phyloP scores from a whole-genome alignment of 2,113 vertebrate species.

The Hyla sarda region DNA sequence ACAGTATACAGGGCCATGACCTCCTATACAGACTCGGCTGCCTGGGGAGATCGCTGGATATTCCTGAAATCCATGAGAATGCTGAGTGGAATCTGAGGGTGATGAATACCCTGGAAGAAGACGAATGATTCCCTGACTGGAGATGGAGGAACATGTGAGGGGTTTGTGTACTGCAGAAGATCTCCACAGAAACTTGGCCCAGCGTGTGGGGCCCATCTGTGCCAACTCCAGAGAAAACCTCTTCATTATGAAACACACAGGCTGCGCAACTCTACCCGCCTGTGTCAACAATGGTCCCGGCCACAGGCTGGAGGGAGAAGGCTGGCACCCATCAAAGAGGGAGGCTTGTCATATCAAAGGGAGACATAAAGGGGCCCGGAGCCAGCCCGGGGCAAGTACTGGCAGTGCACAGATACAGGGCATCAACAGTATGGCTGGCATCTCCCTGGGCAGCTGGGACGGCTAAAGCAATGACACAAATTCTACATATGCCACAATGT shows the following conservation, averaged over 20 bases:
- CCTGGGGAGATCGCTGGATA: not conserved
- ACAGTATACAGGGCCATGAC: not conserved
- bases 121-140: conserved; percentile 70
- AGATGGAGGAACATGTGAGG: conserved; percentile 62
- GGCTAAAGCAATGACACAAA: not conserved
- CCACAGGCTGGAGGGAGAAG: not conserved
- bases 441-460: not conserved
- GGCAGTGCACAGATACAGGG: too few relatives aligned
- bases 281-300: conserved; percentile 19
- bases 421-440: not conserved
- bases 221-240: not conserved
- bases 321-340: not conserved
- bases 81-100: conserved; percentile 31
- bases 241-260: conserved; percentile 11
- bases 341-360: not conserved
- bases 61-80: conserved; percentile 35
- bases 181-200: conserved; percentile 63
- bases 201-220: conserved; percentile 1
- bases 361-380: not conserved
- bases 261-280: conserved; percentile 26
- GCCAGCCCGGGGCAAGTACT: not conserved
- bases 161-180: conserved; percentile 56
- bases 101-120: conserved; percentile 67
- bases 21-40: not conserved
- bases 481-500: not conserved